phyloP scores from a whole-genome alignment of 2,797 vertebrate genomes.

The Monodelphis domestica region DNA sequence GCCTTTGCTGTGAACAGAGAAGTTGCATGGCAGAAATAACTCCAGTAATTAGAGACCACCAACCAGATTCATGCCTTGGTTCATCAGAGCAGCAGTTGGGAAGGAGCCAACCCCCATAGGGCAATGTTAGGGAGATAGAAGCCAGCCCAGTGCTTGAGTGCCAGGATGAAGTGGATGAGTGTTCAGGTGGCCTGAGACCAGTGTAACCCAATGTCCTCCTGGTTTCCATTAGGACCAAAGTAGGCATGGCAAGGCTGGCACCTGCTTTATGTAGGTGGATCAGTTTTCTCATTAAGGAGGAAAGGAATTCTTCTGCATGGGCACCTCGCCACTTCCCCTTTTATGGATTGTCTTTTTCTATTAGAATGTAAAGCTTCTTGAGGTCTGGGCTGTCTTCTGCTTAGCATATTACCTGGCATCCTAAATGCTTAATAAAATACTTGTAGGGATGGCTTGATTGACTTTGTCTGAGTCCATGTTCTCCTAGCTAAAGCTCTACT shows the following conservation, averaged over 20 bases:
- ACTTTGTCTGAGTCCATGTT: not conserved
- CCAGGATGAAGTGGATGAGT: too few species aligned
- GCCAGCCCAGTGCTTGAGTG: too few species aligned
- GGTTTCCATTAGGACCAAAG: not conserved
- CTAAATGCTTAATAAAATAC: not conserved
- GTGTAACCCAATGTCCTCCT: not conserved
- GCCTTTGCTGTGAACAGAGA: not conserved
- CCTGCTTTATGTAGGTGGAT: not conserved
- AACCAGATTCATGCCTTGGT: not conserved
- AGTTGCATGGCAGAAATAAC: not conserved
- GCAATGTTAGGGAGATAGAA: not conserved
- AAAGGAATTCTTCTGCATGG: too few species aligned
- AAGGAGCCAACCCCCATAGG: not conserved
- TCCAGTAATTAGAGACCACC: not conserved
- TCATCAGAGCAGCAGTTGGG: not conserved
- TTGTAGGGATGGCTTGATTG: not conserved
- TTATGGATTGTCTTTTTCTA: not conserved
- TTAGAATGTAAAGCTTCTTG: not conserved
- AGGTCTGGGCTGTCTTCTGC: not conserved
- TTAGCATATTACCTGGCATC: not conserved
- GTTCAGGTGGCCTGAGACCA: not conserved
- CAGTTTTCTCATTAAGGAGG: not conserved
- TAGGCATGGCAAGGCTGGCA: too few species aligned
- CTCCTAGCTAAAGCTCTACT: not conserved
- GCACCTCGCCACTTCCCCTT: not conserved